Evolutionary conservation across 2,797 vertebrate species (phyloP).

Genomic region (Philypnodon macrostomus): DNA sequence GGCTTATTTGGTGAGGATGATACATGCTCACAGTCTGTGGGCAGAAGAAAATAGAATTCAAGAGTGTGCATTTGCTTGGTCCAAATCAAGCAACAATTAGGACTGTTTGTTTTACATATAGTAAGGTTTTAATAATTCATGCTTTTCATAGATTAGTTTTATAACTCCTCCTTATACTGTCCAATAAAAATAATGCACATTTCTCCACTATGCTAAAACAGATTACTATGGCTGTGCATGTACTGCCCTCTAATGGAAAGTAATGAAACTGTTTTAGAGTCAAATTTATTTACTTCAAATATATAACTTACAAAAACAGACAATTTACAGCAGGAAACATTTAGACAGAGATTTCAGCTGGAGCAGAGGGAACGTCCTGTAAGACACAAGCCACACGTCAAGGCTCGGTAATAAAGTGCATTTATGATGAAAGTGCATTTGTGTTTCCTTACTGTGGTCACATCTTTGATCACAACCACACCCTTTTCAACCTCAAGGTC

Average conservation of each 20-base stretch:
- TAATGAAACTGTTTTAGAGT: background rate
- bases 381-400: background rate
- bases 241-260: conserved; percentile 65
- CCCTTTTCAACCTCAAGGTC: conserved; percentile 73
- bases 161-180: too few relatives aligned
- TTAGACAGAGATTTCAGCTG: conserved; percentile 30
- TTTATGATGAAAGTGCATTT: rapidly evolving
- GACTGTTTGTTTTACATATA: too few relatives aligned
- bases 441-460: conserved; percentile 49
- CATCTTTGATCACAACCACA: conserved; percentile 57
- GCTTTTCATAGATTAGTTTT: too few relatives aligned
- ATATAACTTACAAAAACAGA: conserved; percentile 38
- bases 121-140: too few relatives aligned
- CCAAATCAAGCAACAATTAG: too few relatives aligned
- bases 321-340: conserved; percentile 16
- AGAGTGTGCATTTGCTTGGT: too few relatives aligned
- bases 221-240: background rate
- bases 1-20: too few relatives aligned
- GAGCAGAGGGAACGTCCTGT: conserved; percentile 17
- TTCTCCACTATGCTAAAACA: too few relatives aligned
- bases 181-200: too few relatives aligned
- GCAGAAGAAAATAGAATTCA: background rate
- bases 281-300: conserved; percentile 59
- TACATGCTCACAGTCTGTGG: background rate
- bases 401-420: background rate